Evolutionary conservation across 2,113 vertebrate genomes (phyloP), one percentile per base, ranked within the genome.

Genomic region (Cochlearius cochlearius): DNA sequence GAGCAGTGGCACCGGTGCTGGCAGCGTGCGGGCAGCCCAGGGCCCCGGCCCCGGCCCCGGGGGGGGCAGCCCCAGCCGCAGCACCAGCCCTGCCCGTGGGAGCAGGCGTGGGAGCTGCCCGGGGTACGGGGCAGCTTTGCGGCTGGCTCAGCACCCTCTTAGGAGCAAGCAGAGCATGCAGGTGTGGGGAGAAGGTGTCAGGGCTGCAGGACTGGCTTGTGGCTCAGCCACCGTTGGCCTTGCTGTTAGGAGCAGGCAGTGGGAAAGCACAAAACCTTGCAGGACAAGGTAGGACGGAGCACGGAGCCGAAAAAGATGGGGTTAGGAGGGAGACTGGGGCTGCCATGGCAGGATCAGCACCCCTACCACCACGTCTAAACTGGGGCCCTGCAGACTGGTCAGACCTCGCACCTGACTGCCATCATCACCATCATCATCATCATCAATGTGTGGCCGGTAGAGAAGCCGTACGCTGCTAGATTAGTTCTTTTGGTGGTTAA

Each of bases 401-500:
- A 78, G 60, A 62, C 18, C 13, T 74, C 1, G 3, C 41, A 38
- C 15, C 18, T 4, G 7, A 0, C 66, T 75, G 47, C 34, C n/a
- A 53, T 58, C 60, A 50, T 2, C 77, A 63, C 5, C n/a, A 52
- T 3, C 17, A 16, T 5, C 36, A 39, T 1, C n/a, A 39, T 1
- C n/a, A 41, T 18, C 74, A 34, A 3, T 1, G 5, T 17, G 34
- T 14, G 58, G 39, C 45, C 0, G 0, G 23, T 0, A 34, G 39
- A 59, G 66, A 69, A 74, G 39, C 63, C 0, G 0, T 18, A n/a
- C 0, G 1, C 32, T 0, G 4, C 79, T 47, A 27, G 49, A 41
- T 84, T n/a, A 29, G 45, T n/a, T 81, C 27, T 73, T 77, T 5
- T 13, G 17, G 76, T 86, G 89, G 84, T 87, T 58, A 87, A 89